Base-by-base conservation (phyloP, 1,140 invertebrate genomes). In the Apolygus lucorum region DNA sequence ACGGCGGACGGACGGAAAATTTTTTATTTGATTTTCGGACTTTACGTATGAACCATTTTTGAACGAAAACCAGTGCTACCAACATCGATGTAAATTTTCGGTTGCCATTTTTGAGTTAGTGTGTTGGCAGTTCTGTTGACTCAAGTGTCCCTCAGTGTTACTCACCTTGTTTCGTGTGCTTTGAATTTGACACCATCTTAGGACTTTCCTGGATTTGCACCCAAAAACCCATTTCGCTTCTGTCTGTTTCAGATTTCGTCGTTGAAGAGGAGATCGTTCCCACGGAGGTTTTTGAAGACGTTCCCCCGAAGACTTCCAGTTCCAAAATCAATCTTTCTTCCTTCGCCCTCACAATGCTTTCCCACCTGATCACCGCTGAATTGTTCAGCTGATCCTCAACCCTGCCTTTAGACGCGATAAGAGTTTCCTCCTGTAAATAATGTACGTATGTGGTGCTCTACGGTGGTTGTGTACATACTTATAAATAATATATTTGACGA, bases 331-430 rank as follows among this genome's bases (percentile, higher is more conserved):
- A 59, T 22, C 22, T 59, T 11, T 24, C 54, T 24, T 59, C 13
- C 11, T 24, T 24, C 54, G 22, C 11, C 4, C 11, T 59, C 22
- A 59, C 22, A 17, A 4, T 59, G 11, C 11, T 59, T 22, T 59
- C 54, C 13, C 54, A 59, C 4, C 22, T 59, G 13, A 22, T 59
- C 4, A 21, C 22, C 13, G 54, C 22, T 11, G 54, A 59, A 59
- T 21, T 59, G 22, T 59, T 59, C 22, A 59, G 54, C 54, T 59
- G 54, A 59, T 59, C 22, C 22, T 14, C 54, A 42, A 42, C 34
- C 34, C 4, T n/a, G n/a, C n/a, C n/a, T n/a, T n/a, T 42, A 42
- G 34, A 42, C 34, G 34, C 34, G 34, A 42, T 42, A n/a, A n/a
- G n/a, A n/a, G n/a, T 59, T 24, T 24, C 22, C 22, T 59, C 22